These are phyloP conservation scores for Esperia sulphurella DNA, from an alignment of 2,888 invertebrate species.

Conservation along the genomic window DNA sequence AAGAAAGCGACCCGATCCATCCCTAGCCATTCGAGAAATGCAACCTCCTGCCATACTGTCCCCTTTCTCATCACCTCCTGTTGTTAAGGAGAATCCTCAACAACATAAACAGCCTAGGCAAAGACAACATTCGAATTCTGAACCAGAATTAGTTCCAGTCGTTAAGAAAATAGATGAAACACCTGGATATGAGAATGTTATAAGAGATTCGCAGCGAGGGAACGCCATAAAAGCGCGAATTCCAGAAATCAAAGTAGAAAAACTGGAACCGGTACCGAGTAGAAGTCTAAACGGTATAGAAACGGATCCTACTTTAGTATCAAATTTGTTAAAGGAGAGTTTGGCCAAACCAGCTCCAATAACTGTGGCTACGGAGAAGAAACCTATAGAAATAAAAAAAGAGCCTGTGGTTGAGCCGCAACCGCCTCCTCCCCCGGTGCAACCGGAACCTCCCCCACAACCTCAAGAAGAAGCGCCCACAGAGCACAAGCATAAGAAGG, in stretches of 20 bases:
- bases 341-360: conserved; percentile 72
- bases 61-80: conserved; percentile 68
- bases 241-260: conserved; percentile 27
- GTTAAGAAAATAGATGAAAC: conserved; percentile 82
- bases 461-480: conserved; percentile 31
- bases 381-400: conserved; percentile 49
- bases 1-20: conserved; percentile 54
- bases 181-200: conserved; percentile 80
- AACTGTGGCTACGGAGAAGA: conserved; percentile 58
- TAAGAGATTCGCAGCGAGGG: conserved; percentile 74
- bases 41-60: conserved; percentile 65
- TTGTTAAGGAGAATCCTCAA: conserved; percentile 2
- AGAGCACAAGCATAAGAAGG: conserved; percentile 72
- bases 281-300: conserved; percentile 82
- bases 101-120: conserved; percentile 39
- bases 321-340: conserved; percentile 84
- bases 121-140: conserved; percentile 70
- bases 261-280: conserved; percentile 39
- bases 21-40: conserved; percentile 58
- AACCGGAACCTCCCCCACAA: conserved; percentile 23
- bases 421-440: conserved; percentile 23
- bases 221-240: conserved; percentile 49
- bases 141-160: conserved; percentile 81
- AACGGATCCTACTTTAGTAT: conserved; percentile 85
- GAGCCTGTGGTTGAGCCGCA: conserved; percentile 43